Evolutionary conservation across 2,888 invertebrate species (phyloP), one percentile per base, ranked within the genome.

Genomic region (Allacma fusca): DNA sequence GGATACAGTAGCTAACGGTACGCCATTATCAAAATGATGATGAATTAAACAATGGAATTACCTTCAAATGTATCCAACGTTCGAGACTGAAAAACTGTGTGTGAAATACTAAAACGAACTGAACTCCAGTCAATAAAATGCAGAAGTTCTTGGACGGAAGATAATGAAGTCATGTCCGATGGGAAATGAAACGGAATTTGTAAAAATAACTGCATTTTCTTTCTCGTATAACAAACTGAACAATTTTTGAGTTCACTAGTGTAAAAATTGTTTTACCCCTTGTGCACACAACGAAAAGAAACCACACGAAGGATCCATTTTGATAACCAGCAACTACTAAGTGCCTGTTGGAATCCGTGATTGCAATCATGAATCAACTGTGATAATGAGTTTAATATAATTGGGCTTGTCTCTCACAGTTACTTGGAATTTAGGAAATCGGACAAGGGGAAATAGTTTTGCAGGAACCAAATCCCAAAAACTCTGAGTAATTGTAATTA

Each of bases 131-230:
- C 74, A 74, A 74, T 74, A 44, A 65, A 74, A 44, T 64, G 40
- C 43, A 64, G 44, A 9, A 64, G 24, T 40, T 74, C 65, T 64
- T 64, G 40, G n/a, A 43, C 72, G 29, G 72, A 72, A 5, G 62
- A 21, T 16, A 57, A 72, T 57, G 72, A 72, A n/a, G 72, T 19
- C 7, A 57, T 72, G 62, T 62, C 62, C 21, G 74, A 43, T 40
- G 74, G 74, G 16, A 67, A 65, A 24, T 74, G 74, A 74, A 67
- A 65, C 50, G 74, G 65, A 74, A 65, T 43, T 64, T 65, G 74
- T n/a, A 74, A n/a, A 50, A 74, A 74, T 74, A 74, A 74, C 74
- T 74, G 74, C 74, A 74, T 74, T 44, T 74, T 74, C 12, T 29
- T 62, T 24, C 21, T 73, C 9, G 40, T 40, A 72, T 26, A 24